Evolutionary conservation across 2,797 vertebrate genomes (phyloP).

Genomic region (Pachyuromys duprasi): DNA sequence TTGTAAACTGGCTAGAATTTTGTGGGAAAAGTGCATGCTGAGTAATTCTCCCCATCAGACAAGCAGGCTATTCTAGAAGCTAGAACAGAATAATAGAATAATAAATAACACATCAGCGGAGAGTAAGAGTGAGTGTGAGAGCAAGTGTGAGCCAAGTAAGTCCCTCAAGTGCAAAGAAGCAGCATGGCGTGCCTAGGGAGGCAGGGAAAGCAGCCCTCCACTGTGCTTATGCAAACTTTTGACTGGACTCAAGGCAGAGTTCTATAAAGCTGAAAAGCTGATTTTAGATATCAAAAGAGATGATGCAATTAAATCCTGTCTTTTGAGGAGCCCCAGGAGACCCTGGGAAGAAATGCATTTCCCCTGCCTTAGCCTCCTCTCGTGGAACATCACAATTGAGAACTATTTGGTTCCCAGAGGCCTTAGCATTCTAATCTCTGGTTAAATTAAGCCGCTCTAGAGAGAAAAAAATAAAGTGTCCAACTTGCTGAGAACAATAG

Average conservation of each 20-base stretch:
- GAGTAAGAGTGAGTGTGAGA: too few species aligned
- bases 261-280: neutral
- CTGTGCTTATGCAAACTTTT: neutral
- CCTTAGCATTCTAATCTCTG: neutral
- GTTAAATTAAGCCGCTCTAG: slow-evolving; percentile 26
- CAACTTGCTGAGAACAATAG: slow-evolving; percentile 30
- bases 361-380: neutral
- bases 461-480: slow-evolving; percentile 18
- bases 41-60: neutral
- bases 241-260: neutral
- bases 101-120: too few species aligned
- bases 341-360: neutral
- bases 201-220: neutral
- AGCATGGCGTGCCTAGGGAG: accelerated
- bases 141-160: neutral
- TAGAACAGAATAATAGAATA: neutral
- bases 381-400: neutral
- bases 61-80: slow-evolving; percentile 8
- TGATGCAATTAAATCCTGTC: neutral
- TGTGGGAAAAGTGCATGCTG: neutral
- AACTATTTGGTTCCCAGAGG: neutral
- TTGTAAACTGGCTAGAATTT: neutral
- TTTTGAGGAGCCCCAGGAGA: neutral
- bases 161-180: neutral
- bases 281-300: slow-evolving; percentile 41